Evolutionary conservation across 2,888 invertebrate species (phyloP).

Genomic region (Cantharis rufa): DNA sequence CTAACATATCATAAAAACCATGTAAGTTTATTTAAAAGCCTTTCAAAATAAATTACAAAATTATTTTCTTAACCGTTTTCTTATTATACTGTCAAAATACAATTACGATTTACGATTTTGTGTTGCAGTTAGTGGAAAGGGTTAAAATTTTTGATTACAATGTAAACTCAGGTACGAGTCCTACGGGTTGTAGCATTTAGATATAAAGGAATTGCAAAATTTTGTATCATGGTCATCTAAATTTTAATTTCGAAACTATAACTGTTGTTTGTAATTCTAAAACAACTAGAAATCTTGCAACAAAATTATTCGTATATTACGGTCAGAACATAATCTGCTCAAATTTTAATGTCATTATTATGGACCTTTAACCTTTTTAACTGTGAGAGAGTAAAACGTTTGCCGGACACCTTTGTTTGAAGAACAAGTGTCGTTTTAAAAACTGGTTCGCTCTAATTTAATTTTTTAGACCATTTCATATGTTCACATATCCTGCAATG

Average conservation of each 20-base stretch:
- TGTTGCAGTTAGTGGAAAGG: neutral
- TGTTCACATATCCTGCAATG: neutral
- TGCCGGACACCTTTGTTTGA: constrained; percentile 31
- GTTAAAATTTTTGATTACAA: neutral
- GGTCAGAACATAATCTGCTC: constrained; percentile 36
- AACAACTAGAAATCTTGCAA: constrained; percentile 22
- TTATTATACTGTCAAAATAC: constrained; percentile 6
- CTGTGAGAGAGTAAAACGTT: constrained; percentile 45
- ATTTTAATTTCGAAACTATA: constrained; percentile 26
- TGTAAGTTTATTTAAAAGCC: constrained; percentile 14
- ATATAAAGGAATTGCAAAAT: no score
- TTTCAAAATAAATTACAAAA: constrained; percentile 13
- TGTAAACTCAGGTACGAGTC: neutral
- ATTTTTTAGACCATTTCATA: constrained; percentile 10
- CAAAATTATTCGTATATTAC: constrained; percentile 16
- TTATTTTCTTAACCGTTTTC: constrained; percentile 17
- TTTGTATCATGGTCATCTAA: constrained; percentile 25
- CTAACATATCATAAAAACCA: constrained; percentile 11
- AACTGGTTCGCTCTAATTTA: constrained; percentile 34
- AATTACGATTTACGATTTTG: neutral
- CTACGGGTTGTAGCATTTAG: neutral
- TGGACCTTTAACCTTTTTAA: constrained; percentile 40
- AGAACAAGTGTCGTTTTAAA: constrained; percentile 36
- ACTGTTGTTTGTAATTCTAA: constrained; percentile 26
- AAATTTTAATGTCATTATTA: constrained; percentile 42